A percentile compares a stretch with the other conserved stretches of the same genome.
Conservation (phyloP, 2,888 invertebrate genomes). For the Epirrita christyi region DNA sequence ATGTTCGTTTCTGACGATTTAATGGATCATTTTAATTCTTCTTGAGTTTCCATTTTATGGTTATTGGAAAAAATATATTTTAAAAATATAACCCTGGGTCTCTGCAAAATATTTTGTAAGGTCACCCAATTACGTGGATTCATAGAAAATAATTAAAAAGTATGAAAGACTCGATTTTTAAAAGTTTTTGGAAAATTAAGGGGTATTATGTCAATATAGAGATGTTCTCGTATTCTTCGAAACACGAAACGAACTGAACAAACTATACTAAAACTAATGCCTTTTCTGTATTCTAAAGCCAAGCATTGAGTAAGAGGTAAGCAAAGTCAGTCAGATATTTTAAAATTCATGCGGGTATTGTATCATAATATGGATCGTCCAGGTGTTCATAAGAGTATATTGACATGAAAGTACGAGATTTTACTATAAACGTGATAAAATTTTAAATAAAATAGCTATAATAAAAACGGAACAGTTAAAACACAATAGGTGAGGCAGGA, state of each 20-base stretch:
- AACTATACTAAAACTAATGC: too few relatives aligned
- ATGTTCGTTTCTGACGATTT: slow-evolving; percentile 15
- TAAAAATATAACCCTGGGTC: too few relatives aligned
- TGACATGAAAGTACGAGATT: not conserved
- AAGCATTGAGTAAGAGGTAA: not conserved
- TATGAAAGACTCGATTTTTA: too few relatives aligned
- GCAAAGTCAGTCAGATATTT: too few relatives aligned
- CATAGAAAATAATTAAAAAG: too few relatives aligned
- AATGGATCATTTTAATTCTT: slow-evolving; percentile 7
- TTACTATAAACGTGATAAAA: slow-evolving; percentile 22
- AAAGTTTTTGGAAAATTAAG: too few relatives aligned
- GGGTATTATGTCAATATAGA: too few relatives aligned
- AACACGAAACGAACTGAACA: too few relatives aligned
- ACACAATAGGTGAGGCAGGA: slow-evolving; percentile 45
- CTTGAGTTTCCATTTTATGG: not conserved
- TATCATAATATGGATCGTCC: not conserved
- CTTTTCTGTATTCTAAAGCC: not conserved
- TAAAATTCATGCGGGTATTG: too few relatives aligned
- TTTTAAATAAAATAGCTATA: slow-evolving; percentile 32
- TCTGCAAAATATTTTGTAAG: too few relatives aligned
- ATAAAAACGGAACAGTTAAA: slow-evolving; percentile 42
- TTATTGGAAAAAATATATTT: not conserved
- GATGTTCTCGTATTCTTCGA: too few relatives aligned
- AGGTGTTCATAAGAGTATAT: not conserved
- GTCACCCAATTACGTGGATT: too few relatives aligned